Percentiles rank a stretch among this genome's conserved stretches.
Conservation (phyloP, 2,888 invertebrate species). For the Belgica antarctica region DNA sequence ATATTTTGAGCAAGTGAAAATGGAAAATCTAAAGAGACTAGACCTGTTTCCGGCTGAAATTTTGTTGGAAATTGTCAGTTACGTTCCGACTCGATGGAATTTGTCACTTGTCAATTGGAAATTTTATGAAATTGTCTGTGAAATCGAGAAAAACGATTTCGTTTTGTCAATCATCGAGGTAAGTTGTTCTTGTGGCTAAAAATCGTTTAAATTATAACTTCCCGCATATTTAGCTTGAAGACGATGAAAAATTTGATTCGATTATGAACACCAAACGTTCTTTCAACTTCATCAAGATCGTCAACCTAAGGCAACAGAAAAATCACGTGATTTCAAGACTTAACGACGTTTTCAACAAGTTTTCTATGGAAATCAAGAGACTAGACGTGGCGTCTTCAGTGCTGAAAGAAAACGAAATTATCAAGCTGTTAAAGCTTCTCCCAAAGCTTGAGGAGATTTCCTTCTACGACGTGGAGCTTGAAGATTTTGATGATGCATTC, state of each 20-base stretch:
- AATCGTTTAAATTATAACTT: not conserved
- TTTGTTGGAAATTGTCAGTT: slow-evolving; percentile 1
- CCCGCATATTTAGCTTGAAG: slow-evolving; percentile 26
- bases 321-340: slow-evolving; percentile 29
- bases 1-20: too few relatives aligned
- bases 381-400: slow-evolving; percentile 1
- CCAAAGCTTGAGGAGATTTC: not conserved
- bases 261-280: slow-evolving; percentile 18
- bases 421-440: not conserved
- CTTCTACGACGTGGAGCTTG: slow-evolving; percentile 16
- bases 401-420: slow-evolving; percentile 3
- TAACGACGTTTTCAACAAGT: not conserved
- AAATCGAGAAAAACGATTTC: slow-evolving; percentile 22
- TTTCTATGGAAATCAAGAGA: not conserved
- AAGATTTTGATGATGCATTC: not conserved
- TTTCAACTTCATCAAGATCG: slow-evolving; percentile 8
- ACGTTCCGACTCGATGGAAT: slow-evolving; percentile 11
- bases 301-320: not conserved
- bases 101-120: not conserved
- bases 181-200: too few relatives aligned
- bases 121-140: slow-evolving; percentile 33
- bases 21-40: too few relatives aligned
- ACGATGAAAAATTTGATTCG: slow-evolving; percentile 28
- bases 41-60: slow-evolving; percentile 35
- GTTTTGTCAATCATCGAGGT: slow-evolving; percentile 36